These are phyloP conservation scores for Pterophyllum scalare DNA, from an alignment of 2,113 vertebrate species.

Conservation along the genomic window DNA sequence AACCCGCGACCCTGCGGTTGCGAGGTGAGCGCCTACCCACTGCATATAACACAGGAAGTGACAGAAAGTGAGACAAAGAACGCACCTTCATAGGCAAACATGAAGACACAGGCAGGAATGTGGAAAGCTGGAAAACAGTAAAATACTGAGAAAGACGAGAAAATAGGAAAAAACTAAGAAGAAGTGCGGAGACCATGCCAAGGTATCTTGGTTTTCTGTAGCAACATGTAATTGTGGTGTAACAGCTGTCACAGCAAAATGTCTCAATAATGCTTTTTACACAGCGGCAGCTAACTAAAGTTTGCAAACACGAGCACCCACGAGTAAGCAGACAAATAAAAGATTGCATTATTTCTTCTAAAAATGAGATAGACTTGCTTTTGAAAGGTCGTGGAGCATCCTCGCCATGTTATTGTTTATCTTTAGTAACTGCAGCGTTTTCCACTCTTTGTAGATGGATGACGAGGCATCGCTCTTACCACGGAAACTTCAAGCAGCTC, in stretches of 20 bases:
- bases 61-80: neutral
- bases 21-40: too few species aligned
- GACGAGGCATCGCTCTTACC: constrained; percentile 96
- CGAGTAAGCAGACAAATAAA: neutral
- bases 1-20: too few species aligned
- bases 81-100: neutral
- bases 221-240: neutral
- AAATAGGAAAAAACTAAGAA: neutral
- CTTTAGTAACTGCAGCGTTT: constrained; percentile 39
- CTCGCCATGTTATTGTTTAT: constrained; percentile 52
- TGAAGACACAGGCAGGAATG: neutral
- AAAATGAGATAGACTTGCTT: neutral
- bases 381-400: constrained; percentile 29
- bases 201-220: neutral
- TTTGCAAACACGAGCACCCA: neutral
- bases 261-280: neutral
- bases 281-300: neutral
- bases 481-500: constrained; percentile 96
- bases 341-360: neutral
- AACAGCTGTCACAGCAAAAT: neutral
- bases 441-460: constrained; percentile 88
- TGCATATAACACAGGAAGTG: neutral
- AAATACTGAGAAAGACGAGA: neutral
- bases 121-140: neutral
- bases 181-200: neutral